Evolutionary conservation across 2,888 invertebrate species (phyloP), one percentile per base, ranked within the genome.

Genomic region (Cataglyphis cursor): DNA sequence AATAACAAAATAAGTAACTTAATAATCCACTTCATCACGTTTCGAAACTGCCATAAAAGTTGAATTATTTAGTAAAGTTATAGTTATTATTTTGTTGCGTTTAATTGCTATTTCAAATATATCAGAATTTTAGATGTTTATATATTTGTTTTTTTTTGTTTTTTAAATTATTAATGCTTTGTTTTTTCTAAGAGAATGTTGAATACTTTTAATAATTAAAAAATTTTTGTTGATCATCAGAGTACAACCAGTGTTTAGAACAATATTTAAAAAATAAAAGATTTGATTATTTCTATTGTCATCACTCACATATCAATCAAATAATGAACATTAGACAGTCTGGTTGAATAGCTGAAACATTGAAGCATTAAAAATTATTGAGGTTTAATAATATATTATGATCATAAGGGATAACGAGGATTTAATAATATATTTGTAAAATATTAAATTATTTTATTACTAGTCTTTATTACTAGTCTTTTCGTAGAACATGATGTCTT

Each of bases 31-130:
- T 31, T 62, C 24, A 35, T 15, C 54, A 66, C 24, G 12, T 48
- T 61, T 35, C 10, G 12, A 59, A 72, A 61, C 8, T 72, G 24
- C 4, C 21, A 31, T 15, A 28, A 76, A 41, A 57, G 41, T 66
- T 54, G 3, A 76, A 57, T 57, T 41, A 18, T 66, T 24, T 41
- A 31, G 6, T 6, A 5, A 66, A 66, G 24, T 76, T 51, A 38
- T 51, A 48, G 15, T 68, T 31, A 57, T 54, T 65, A 62, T 75
- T 38, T 18, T 35, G 21, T 35, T 51, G 3, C 9, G 15, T 59
- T 1, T 8, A 21, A 57, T 44, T 70, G 44, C 28, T n/a, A 41
- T 0, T 8, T 44, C 21, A 15, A 70, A 41, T 70, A 24, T 31
- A 8, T 21, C 18, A 1, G 57, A 18, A 0, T 41, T 24, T 24